Evolutionary conservation across 2,888 invertebrate genomes (phyloP).

Genomic region (Megaustenia siamemsis): DNA sequence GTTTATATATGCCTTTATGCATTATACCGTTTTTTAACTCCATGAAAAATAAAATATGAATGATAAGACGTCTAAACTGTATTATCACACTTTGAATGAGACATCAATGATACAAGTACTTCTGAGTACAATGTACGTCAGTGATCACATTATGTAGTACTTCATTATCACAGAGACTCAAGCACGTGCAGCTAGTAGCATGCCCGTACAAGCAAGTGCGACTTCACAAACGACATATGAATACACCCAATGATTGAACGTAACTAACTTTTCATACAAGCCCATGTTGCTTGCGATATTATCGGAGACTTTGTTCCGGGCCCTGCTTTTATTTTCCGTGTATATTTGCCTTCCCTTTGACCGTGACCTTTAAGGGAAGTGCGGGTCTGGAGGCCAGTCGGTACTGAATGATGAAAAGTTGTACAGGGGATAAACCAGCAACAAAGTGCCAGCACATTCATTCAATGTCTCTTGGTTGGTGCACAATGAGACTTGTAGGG

Average conservation of each 20-base stretch:
- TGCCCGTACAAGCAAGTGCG: neutral
- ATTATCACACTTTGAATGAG: too few species aligned
- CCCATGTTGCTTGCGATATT: neutral
- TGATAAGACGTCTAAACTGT: too few species aligned
- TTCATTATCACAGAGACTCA: too few species aligned
- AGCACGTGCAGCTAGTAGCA: neutral
- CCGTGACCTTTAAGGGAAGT: slow-evolving; percentile 11
- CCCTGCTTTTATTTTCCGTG: slow-evolving; percentile 13
- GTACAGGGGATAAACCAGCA: neutral
- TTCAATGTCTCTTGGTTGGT: neutral
- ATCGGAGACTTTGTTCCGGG: neutral
- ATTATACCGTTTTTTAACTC: too few species aligned
- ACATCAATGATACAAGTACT: too few species aligned
- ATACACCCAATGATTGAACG: neutral
- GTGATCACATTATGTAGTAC: too few species aligned
- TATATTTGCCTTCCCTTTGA: neutral
- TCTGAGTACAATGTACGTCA: too few species aligned
- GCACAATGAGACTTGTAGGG: neutral
- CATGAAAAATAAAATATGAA: too few species aligned
- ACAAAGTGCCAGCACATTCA: neutral
- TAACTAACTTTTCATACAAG: neutral
- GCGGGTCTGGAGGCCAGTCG: neutral
- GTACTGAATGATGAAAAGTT: slow-evolving; percentile 8
- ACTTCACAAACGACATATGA: neutral
- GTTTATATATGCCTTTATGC: neutral